Evolutionary conservation across 2,888 invertebrate genomes (phyloP).

Genomic region (Eurois occulta): DNA sequence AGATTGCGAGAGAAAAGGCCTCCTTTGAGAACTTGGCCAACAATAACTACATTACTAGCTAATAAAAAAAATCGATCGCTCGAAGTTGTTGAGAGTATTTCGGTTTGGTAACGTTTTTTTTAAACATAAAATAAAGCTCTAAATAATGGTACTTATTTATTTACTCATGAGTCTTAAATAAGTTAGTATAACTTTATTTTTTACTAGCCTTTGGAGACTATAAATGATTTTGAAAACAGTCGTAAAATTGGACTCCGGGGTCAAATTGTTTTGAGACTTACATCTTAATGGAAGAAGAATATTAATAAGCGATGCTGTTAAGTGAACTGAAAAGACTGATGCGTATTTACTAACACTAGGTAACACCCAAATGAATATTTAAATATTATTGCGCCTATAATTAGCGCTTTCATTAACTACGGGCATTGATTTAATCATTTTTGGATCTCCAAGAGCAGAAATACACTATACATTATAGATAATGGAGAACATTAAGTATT

Average conservation of each 20-base stretch:
- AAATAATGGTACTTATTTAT: background rate
- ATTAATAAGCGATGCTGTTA: slow-evolving; percentile 3
- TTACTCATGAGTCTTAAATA: background rate
- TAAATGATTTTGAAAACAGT: slow-evolving; percentile 30
- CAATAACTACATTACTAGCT: too few relatives aligned
- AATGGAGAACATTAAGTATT: background rate
- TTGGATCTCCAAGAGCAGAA: background rate
- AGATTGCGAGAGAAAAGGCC: too few relatives aligned
- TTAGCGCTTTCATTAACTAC: background rate
- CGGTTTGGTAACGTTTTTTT: background rate
- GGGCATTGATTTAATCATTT: background rate
- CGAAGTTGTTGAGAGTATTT: too few relatives aligned
- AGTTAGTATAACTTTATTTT: slow-evolving; percentile 10
- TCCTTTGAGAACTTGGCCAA: too few relatives aligned
- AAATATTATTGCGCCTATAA: background rate
- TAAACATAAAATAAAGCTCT: background rate
- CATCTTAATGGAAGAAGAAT: slow-evolving; percentile 9
- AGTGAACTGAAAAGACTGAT: background rate
- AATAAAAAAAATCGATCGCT: too few relatives aligned
- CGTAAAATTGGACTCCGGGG: slow-evolving; percentile 27
- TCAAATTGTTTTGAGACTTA: slow-evolving; percentile 21
- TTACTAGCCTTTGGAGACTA: slow-evolving; percentile 17
- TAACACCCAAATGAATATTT: background rate
- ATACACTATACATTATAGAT: too few relatives aligned
- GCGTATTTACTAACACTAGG: background rate